These are phyloP conservation scores for Chelonoidis abingdonii DNA, from an alignment of 2,113 vertebrate species.

Conservation along the genomic window DNA sequence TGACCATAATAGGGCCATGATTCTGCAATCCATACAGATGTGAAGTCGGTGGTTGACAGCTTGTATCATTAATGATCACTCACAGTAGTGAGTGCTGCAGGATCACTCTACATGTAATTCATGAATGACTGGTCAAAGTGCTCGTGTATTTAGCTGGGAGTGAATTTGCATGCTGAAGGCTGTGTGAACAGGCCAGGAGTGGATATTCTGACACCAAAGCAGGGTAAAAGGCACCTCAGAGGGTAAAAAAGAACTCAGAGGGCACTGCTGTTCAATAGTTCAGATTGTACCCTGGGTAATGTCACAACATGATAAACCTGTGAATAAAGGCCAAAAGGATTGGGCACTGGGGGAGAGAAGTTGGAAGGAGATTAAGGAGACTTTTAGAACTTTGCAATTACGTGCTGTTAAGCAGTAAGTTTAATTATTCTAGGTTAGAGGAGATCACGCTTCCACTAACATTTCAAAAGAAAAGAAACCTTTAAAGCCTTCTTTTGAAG, in stretches of 20 bases:
- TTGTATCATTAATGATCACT: neutral
- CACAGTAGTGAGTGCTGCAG: neutral
- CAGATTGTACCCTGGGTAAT: too few species aligned
- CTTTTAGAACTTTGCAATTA: neutral
- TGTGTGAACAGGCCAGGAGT: too few species aligned
- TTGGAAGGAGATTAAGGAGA: neutral
- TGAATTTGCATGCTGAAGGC: too few species aligned
- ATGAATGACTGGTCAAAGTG: too few species aligned
- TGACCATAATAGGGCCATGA: slow-evolving; percentile 15
- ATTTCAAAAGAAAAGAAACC: neutral
- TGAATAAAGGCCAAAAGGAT: accelerated
- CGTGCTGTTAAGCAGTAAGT: neutral
- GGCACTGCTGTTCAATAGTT: too few species aligned
- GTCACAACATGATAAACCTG: neutral
- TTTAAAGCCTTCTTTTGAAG: slow-evolving; percentile 2
- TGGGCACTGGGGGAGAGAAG: neutral
- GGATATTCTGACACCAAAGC: too few species aligned
- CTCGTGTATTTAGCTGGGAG: too few species aligned
- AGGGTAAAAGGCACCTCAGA: too few species aligned
- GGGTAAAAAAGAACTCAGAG: too few species aligned
- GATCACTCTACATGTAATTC: neutral
- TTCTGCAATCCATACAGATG: neutral
- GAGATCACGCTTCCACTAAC: neutral
- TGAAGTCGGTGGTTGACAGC: slow-evolving; percentile 26
- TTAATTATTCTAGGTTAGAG: neutral